A percentile compares a stretch with the other conserved stretches of the same genome.
Evolutionary conservation across 1,140 invertebrate species (phyloP).

Genomic region (Cydia pomonella): DNA sequence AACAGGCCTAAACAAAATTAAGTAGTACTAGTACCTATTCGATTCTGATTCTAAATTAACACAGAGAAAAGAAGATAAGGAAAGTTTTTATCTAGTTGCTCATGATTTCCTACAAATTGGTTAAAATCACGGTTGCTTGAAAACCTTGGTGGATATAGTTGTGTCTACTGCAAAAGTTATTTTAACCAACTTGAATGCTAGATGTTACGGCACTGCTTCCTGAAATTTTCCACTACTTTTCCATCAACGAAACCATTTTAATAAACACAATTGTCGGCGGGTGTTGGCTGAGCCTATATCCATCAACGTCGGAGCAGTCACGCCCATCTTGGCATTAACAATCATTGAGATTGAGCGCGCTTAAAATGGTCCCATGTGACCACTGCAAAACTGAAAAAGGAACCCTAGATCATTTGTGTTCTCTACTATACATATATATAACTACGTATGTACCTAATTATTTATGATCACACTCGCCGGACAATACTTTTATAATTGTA

Average conservation of each 20-base stretch:
- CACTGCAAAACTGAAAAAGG: background rate
- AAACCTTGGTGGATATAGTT: no score
- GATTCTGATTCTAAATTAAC: no score
- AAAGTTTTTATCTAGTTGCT: no score
- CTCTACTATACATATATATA: background rate
- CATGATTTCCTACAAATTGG: no score
- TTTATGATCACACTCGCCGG: no score
- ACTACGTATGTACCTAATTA: no score
- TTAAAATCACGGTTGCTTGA: background rate
- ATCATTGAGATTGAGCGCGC: conserved; percentile 31
- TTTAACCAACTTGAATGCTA: background rate
- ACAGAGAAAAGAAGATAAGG: no score
- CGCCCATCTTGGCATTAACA: conserved; percentile 31
- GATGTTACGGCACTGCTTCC: background rate
- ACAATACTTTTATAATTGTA: no score
- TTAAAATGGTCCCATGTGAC: conserved; percentile 18
- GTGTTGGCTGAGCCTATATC: conserved; percentile 22
- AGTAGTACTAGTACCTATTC: no score
- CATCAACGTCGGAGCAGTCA: conserved; percentile 21
- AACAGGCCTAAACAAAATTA: no score
- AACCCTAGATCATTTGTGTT: background rate
- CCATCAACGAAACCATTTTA: conserved; percentile 13
- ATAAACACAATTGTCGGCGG: conserved; percentile 14
- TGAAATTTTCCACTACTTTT: conserved; percentile 12
- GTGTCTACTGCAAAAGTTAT: background rate